These are phyloP conservation scores for Nemoura dubitans DNA, from an alignment of 2,888 invertebrate genomes.

Conservation along the genomic window DNA sequence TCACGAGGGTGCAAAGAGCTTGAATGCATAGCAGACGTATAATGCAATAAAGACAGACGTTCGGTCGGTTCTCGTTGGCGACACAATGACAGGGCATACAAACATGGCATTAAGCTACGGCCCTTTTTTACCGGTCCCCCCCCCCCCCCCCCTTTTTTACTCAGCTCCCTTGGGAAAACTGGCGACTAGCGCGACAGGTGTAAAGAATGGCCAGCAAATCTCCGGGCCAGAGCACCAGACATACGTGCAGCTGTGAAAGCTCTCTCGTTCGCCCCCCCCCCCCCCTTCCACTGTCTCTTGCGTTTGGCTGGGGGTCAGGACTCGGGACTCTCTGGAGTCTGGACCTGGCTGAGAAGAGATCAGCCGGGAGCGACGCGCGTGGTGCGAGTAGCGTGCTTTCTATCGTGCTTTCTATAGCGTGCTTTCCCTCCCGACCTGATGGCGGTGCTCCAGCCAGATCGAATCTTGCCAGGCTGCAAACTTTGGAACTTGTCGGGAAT, in stretches of 20 bases:
- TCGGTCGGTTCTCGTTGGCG: background rate
- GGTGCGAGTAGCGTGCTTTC: background rate
- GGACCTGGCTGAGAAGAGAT: background rate
- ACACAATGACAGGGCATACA: background rate
- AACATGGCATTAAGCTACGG: background rate
- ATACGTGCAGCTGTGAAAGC: constrained; percentile 12
- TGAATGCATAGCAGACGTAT: background rate
- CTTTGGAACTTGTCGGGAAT: background rate
- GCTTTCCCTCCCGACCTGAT: background rate
- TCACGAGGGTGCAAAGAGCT: background rate
- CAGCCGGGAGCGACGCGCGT: background rate
- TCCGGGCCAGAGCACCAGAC: background rate
- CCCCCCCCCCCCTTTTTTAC: too few relatives aligned
- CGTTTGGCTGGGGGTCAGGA: constrained; percentile 2
- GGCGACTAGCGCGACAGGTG: background rate
- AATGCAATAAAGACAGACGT: background rate
- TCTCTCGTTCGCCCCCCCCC: background rate
- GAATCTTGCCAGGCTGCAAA: constrained; percentile 1
- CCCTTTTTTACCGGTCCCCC: background rate
- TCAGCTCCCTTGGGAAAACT: background rate
- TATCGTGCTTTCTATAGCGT: background rate
- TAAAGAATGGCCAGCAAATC: background rate
- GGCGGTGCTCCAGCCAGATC: background rate
- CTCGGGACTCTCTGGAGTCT: background rate
- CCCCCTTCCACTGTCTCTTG: background rate